These are phyloP conservation scores for Oxycera nigricornis DNA, from an alignment of 2,888 invertebrate species.

Conservation along the genomic window DNA sequence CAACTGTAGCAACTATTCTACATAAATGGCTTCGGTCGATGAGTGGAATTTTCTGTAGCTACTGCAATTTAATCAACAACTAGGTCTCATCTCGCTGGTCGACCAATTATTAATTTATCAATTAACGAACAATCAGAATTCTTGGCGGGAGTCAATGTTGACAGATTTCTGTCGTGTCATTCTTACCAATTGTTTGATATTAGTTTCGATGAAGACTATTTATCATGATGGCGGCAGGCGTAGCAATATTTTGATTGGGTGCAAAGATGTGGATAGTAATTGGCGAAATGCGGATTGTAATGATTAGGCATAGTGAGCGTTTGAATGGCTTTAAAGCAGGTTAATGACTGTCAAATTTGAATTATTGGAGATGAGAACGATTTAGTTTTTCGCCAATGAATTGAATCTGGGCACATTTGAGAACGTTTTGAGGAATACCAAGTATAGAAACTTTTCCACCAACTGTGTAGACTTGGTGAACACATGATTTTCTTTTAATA, in stretches of 20 bases:
- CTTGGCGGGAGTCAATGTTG: conserved; percentile 42
- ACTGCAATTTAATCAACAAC: conserved; percentile 14
- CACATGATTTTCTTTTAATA: too few relatives aligned
- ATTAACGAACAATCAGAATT: conserved; percentile 44
- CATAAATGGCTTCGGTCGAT: background rate
- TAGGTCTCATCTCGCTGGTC: conserved; percentile 19
- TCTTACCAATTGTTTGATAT: conserved; percentile 40
- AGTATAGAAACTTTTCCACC: too few relatives aligned
- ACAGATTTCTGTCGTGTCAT: conserved; percentile 45
- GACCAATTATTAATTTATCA: conserved; percentile 45
- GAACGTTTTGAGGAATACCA: too few relatives aligned
- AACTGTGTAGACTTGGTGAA: too few relatives aligned
- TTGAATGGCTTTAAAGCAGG: too few relatives aligned
- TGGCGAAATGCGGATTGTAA: conserved; percentile 11
- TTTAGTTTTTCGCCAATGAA: too few relatives aligned
- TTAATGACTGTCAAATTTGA: too few relatives aligned
- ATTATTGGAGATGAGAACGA: too few relatives aligned
- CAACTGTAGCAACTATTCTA: background rate
- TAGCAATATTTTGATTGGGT: conserved; percentile 25
- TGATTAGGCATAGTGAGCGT: too few relatives aligned
- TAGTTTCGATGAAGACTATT: conserved; percentile 30
- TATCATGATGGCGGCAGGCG: conserved; percentile 23
- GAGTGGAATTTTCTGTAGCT: background rate
- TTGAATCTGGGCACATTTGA: too few relatives aligned
- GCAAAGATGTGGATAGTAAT: conserved; percentile 1